Conservation (phyloP, 2,797 vertebrate species). For the Myotis myotis region DNA sequence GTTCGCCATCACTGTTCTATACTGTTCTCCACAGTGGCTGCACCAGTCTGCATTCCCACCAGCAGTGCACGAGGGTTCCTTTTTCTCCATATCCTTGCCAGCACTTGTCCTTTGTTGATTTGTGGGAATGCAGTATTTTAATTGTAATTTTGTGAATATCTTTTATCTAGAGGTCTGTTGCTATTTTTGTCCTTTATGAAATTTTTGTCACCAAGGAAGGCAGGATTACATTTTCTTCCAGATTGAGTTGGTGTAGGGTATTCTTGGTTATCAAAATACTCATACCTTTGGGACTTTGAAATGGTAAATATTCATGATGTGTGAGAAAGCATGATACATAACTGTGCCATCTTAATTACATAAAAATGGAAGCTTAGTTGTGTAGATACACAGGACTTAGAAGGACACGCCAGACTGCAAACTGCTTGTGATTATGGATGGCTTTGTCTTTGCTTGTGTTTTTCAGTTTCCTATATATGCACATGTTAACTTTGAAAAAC, state of each 20-base stretch:
- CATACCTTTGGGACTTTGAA: conserved; percentile 15
- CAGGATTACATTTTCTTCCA: conserved; percentile 34
- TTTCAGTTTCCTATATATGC: conserved; percentile 57
- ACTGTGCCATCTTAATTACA: background rate
- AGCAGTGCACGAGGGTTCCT: too few relatives aligned
- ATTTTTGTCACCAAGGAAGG: conserved; percentile 34
- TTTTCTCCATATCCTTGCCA: too few relatives aligned
- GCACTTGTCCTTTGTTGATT: too few relatives aligned
- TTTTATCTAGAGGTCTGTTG: conserved; percentile 52
- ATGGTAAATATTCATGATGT: conserved; percentile 60
- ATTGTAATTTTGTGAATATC: conserved; percentile 30
- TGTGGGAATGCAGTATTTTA: too few relatives aligned
- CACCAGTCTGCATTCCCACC: too few relatives aligned
- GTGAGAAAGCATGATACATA: conserved; percentile 48
- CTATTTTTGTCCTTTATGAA: conserved; percentile 58
- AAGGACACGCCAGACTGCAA: background rate
- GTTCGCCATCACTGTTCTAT: too few relatives aligned
- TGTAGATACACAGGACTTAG: background rate
- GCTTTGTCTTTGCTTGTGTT: conserved; percentile 58
- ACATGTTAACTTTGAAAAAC: conserved; percentile 55
- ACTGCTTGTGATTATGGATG: conserved; percentile 41
- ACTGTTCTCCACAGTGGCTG: too few relatives aligned
- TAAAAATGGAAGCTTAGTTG: conserved; percentile 1
- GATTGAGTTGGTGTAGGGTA: conserved; percentile 13
- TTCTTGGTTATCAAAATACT: conserved; percentile 62